Conservation (phyloP, 2,888 invertebrate species). For the Euzetes globulus region DNA sequence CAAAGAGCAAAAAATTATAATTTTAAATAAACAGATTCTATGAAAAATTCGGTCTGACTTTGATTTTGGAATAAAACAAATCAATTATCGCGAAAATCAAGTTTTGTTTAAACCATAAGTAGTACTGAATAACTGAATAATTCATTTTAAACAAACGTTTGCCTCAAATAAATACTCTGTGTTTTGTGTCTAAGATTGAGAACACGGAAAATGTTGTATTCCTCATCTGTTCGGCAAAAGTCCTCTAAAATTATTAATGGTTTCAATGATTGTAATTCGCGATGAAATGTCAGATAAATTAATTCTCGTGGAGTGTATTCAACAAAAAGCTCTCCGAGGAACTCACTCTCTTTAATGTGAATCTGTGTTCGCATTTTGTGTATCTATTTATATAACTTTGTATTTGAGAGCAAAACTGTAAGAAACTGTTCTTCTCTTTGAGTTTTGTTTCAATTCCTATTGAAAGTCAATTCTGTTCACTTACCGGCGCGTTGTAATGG, state of each 20-base stretch:
- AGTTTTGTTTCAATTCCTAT: background rate
- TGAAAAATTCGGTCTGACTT: background rate
- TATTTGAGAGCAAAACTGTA: no score
- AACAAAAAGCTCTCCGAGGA: no score
- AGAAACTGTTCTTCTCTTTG: no score
- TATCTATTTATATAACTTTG: no score
- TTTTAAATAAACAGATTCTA: background rate
- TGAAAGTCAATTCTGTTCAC: slow-evolving; percentile 14
- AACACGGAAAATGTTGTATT: background rate
- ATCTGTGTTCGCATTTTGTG: no score
- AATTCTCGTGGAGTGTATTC: background rate
- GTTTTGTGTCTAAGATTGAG: slow-evolving; percentile 1
- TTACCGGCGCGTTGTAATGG: slow-evolving; percentile 42
- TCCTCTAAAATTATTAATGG: background rate
- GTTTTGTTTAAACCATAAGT: slow-evolving; percentile 4
- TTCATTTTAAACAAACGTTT: background rate
- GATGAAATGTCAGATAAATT: background rate
- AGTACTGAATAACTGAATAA: background rate
- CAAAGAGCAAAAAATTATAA: background rate
- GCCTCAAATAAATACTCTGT: background rate
- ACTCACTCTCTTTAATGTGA: no score
- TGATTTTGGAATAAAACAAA: background rate
- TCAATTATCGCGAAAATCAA: background rate
- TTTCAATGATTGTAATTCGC: background rate
- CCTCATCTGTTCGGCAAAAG: background rate